Evolutionary conservation across 2,797 vertebrate species (phyloP).

Genomic region (Eremophila alpestris): DNA sequence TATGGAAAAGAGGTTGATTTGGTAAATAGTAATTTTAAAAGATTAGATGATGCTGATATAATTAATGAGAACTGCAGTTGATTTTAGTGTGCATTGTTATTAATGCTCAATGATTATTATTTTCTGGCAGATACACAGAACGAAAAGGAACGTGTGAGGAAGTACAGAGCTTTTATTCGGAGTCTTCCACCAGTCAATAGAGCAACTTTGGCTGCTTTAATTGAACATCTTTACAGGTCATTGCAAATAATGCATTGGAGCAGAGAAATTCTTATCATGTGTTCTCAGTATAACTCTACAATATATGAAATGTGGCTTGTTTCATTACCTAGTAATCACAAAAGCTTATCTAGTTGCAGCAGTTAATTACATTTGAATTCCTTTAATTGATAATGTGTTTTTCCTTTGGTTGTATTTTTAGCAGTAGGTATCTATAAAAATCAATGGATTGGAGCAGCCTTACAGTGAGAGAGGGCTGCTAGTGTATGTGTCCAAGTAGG

Average conservation of each 20-base stretch:
- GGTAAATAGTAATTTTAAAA: background rate
- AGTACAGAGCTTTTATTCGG: constrained; percentile 88
- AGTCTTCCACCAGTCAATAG: constrained; percentile 86
- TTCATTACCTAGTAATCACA: background rate
- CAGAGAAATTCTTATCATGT: background rate
- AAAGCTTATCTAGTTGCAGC: background rate
- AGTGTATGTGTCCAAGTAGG: background rate
- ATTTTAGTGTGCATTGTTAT: background rate
- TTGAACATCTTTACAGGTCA: constrained; percentile 95
- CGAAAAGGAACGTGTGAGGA: constrained; percentile 84
- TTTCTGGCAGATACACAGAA: constrained; percentile 81
- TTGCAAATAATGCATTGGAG: background rate
- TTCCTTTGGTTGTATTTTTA: background rate
- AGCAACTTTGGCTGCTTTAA: constrained; percentile 88
- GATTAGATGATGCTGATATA: background rate
- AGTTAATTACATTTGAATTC: background rate
- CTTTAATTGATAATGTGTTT: background rate
- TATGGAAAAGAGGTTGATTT: background rate
- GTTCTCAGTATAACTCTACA: background rate
- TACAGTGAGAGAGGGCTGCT: background rate
- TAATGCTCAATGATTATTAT: background rate
- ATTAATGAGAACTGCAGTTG: background rate
- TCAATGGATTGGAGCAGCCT: background rate
- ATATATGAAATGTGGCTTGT: background rate
- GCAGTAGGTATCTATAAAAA: background rate